Conservation (phyloP, 2,797 vertebrate species). For the Capromys pilorides region DNA sequence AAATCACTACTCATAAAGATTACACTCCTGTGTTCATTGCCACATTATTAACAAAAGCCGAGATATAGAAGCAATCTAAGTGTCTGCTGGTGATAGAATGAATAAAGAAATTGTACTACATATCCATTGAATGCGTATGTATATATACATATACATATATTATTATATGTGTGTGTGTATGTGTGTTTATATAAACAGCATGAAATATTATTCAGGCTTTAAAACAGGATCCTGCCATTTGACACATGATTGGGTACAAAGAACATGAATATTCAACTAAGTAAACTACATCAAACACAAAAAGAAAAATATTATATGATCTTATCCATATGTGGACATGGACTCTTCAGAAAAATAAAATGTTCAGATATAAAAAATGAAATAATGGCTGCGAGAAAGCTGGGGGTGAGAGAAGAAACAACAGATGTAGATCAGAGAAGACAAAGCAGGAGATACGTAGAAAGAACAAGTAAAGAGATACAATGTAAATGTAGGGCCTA, state of each 20-base stretch:
- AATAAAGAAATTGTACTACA: background rate
- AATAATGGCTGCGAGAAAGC: background rate
- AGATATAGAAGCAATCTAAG: background rate
- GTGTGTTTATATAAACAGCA: background rate
- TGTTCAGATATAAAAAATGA: background rate
- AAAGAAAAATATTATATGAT: background rate
- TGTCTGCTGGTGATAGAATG: background rate
- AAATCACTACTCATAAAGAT: background rate
- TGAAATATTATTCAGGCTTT: background rate
- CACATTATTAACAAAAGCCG: background rate
- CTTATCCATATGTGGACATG: background rate
- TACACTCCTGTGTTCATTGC: background rate
- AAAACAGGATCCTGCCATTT: background rate
- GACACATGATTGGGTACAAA: background rate
- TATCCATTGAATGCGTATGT: background rate
- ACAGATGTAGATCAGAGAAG: background rate
- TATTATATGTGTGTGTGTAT: too few species aligned
- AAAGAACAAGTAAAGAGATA: background rate
- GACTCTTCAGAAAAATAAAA: background rate
- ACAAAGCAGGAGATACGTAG: background rate
- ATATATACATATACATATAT: background rate
- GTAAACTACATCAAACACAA: background rate
- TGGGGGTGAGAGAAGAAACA: background rate
- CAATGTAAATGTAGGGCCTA: background rate
- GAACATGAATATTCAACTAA: background rate